Conservation (phyloP, 2,113 vertebrate genomes). For the Pomatorhinus ruficollis region DNA sequence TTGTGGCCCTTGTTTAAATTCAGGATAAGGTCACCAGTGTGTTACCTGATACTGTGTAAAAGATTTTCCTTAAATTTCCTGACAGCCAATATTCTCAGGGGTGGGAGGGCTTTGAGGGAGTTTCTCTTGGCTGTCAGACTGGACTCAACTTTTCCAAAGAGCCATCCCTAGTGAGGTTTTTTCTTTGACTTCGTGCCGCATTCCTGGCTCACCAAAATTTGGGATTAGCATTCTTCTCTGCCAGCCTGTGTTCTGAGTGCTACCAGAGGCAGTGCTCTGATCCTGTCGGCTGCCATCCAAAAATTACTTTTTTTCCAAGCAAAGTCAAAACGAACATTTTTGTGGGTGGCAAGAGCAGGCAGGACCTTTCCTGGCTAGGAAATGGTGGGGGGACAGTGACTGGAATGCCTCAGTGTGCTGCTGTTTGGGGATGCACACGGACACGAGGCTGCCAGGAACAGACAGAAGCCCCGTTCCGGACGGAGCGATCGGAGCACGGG, state of each 20-base stretch:
- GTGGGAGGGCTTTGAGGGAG: not conserved
- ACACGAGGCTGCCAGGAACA: not conserved
- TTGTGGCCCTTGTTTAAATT: not conserved
- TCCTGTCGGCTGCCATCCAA: not conserved
- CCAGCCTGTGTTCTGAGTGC: not conserved
- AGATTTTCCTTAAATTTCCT: not conserved
- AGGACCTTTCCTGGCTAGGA: not conserved
- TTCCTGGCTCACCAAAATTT: not conserved
- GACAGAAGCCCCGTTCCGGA: not conserved
- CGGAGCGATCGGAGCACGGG: not conserved
- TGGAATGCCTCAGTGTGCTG: not conserved
- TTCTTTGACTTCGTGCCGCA: not conserved
- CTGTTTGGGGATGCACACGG: rapidly evolving
- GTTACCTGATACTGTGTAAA: not conserved
- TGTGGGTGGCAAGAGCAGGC: not conserved
- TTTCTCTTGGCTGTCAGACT: not conserved
- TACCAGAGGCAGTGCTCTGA: not conserved
- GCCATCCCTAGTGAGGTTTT: not conserved
- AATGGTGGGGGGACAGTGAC: not conserved
- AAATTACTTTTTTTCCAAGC: not conserved
- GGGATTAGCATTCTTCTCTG: not conserved
- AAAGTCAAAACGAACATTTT: not conserved
- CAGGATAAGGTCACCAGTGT: not conserved
- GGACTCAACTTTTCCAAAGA: not conserved
- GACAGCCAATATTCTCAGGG: not conserved